Conservation (phyloP, 2,888 invertebrate genomes). For the Scotopteryx bipunctaria region DNA sequence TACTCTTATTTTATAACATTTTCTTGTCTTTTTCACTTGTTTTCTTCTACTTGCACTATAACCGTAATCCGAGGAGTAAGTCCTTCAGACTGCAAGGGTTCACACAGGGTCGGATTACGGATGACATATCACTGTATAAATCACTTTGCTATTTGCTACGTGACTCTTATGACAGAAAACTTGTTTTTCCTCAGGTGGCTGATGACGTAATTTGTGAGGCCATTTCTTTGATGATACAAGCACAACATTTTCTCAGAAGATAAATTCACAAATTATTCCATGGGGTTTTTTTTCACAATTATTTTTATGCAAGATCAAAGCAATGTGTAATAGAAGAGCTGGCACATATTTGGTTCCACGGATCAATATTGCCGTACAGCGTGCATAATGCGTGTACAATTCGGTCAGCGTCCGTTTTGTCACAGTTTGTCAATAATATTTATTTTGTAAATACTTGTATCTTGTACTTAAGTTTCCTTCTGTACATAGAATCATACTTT, state of each 20-base stretch:
- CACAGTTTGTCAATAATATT: too few species aligned
- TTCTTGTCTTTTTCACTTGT: too few species aligned
- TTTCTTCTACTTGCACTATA: conserved; percentile 33
- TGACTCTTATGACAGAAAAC: conserved; percentile 52
- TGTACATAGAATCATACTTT: too few species aligned
- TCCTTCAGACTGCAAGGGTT: conserved; percentile 62
- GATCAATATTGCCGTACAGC: too few species aligned
- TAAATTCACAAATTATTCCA: too few species aligned
- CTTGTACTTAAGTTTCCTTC: too few species aligned
- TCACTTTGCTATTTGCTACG: conserved; percentile 65
- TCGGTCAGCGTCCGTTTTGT: too few species aligned
- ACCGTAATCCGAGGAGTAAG: conserved; percentile 61
- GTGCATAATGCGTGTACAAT: too few species aligned
- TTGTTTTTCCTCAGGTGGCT: conserved; percentile 56
- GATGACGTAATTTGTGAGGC: conserved; percentile 49
- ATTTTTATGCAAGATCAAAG: not conserved
- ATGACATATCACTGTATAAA: conserved; percentile 67
- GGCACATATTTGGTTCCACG: too few species aligned
- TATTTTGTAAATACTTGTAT: too few species aligned
- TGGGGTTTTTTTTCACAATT: too few species aligned
- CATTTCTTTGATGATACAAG: conserved; percentile 21
- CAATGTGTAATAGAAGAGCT: not conserved
- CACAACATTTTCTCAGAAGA: not conserved
- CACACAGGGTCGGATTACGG: conserved; percentile 65
- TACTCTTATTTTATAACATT: too few species aligned